These are phyloP conservation scores for Alsophila aescularia DNA, from an alignment of 2,888 invertebrate species.

Conservation along the genomic window DNA sequence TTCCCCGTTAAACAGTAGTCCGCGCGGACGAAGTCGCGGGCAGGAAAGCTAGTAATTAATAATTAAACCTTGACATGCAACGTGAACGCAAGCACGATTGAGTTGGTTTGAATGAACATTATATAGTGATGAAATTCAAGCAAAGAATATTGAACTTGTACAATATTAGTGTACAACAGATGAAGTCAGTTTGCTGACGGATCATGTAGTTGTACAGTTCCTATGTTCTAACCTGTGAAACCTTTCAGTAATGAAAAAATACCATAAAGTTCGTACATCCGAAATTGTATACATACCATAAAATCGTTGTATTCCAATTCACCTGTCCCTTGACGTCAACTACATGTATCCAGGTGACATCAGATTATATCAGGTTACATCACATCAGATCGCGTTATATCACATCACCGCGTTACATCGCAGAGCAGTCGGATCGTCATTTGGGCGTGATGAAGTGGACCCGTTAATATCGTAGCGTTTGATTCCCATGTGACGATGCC, in stretches of 20 bases:
- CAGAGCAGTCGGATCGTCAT: constrained; percentile 39
- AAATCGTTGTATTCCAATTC: constrained; percentile 21
- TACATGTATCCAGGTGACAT: not conserved
- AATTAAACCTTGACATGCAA: no score
- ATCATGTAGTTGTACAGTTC: no score
- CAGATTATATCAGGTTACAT: not conserved
- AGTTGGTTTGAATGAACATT: no score
- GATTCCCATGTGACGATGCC: constrained; percentile 39
- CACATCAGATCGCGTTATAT: not conserved
- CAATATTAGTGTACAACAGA: no score
- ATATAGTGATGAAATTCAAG: no score
- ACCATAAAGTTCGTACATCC: constrained; percentile 22
- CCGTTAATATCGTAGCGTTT: constrained; percentile 45
- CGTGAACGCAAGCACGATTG: no score
- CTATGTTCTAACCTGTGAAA: not conserved
- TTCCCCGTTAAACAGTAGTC: no score
- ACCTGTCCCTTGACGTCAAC: constrained; percentile 13
- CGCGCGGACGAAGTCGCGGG: no score
- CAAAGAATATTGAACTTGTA: no score
- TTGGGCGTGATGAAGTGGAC: constrained; percentile 45
- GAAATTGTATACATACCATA: constrained; percentile 7
- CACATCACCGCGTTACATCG: constrained; percentile 23
- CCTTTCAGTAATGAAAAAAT: not conserved
- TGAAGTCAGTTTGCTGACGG: no score
- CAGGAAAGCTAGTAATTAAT: no score